Conservation (phyloP, 2,113 vertebrate species). For the Rynchops niger region DNA sequence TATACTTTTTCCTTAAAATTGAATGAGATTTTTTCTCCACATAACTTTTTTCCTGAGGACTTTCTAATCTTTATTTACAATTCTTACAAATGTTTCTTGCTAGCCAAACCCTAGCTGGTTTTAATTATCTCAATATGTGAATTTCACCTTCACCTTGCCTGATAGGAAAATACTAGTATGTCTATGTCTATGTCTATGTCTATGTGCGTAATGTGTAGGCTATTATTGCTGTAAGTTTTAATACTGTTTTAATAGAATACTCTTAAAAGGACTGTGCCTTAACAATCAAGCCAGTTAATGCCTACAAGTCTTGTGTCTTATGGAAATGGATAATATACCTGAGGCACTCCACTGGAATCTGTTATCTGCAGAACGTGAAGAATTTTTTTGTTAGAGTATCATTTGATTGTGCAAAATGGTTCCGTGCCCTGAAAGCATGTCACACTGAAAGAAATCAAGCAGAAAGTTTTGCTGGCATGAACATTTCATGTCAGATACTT, state of each 20-base stretch:
- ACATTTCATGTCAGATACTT: background rate
- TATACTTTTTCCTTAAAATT: background rate
- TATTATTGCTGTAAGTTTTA: background rate
- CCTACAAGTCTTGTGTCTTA: background rate
- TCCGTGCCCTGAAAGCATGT: background rate
- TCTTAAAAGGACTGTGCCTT: background rate
- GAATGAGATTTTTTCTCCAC: background rate
- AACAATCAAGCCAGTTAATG: background rate
- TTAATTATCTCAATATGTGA: background rate
- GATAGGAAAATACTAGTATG: background rate
- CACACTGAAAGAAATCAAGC: conserved; percentile 1
- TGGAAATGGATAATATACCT: background rate
- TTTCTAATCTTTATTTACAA: background rate
- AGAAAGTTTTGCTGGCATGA: background rate
- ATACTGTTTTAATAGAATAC: background rate
- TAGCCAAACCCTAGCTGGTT: background rate
- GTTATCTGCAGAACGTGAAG: conserved; percentile 23
- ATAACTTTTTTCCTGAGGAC: background rate
- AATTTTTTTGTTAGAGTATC: background rate
- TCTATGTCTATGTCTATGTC: background rate
- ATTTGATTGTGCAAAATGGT: conserved; percentile 1
- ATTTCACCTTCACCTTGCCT: background rate
- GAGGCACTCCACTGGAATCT: background rate
- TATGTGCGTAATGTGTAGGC: background rate
- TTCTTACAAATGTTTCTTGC: background rate